Conservation (phyloP, 2,797 vertebrate species). For the Acomys russatus region DNA sequence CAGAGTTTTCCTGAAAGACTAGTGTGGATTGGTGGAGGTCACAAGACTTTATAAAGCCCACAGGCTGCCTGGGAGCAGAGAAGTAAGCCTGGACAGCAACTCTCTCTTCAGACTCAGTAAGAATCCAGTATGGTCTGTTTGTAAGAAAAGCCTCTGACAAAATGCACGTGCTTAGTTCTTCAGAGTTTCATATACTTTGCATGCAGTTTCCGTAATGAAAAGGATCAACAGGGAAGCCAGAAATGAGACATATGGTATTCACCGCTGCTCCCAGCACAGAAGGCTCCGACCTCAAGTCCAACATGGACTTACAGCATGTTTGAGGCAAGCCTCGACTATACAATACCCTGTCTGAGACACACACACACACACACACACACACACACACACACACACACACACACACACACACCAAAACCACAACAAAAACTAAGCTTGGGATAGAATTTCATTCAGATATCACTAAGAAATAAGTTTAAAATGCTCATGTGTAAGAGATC, state of each 20-base stretch:
- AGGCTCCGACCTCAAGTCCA: background rate
- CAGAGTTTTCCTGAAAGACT: background rate
- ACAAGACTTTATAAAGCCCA: background rate
- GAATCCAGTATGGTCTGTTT: background rate
- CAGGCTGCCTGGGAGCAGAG: background rate
- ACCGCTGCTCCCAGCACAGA: background rate
- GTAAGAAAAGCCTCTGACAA: background rate
- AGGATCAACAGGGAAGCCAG: background rate
- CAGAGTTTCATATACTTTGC: background rate
- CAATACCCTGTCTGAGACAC: background rate
- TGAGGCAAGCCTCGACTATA: background rate
- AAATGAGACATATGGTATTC: background rate
- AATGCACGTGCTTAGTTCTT: background rate
- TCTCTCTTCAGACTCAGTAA: background rate
- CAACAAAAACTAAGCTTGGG: background rate
- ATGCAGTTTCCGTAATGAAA: background rate
- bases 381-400: background rate
- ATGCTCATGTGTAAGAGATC: background rate
- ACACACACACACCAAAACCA: background rate
- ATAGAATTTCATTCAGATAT: background rate
- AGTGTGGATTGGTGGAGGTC: background rate
- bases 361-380: background rate
- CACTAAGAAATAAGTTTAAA: constrained; percentile 39
- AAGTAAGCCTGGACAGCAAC: background rate
- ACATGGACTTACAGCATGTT: too few species aligned